Conservation (phyloP, 2,797 vertebrate genomes). For the Takifugu ocellatus region DNA sequence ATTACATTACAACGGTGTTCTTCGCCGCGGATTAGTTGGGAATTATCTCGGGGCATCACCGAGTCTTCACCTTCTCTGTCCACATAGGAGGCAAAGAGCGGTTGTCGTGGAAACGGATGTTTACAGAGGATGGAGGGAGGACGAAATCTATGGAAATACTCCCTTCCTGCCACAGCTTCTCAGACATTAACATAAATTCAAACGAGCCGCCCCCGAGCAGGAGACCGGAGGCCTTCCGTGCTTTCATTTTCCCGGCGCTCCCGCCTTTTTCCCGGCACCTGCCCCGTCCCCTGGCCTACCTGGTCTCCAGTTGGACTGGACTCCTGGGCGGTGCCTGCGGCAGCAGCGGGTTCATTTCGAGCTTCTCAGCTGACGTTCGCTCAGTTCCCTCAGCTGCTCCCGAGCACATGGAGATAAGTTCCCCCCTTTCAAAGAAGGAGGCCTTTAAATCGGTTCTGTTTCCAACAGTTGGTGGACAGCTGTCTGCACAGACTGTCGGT, state of each 20-base stretch:
- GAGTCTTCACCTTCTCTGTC: no score
- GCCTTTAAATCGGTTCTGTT: background rate
- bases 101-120: no score
- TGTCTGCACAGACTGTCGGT: slow-evolving; percentile 9
- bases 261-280: slow-evolving; percentile 12
- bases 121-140: no score
- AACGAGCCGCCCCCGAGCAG: slow-evolving; percentile 12
- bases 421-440: background rate
- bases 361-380: slow-evolving; percentile 7
- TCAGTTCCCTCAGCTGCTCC: slow-evolving; percentile 17
- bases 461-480: slow-evolving; percentile 16
- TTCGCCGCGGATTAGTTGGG: no score
- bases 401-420: slow-evolving; percentile 7
- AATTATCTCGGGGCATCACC: no score
- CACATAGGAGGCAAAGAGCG: no score
- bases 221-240: slow-evolving; percentile 1
- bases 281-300: slow-evolving; percentile 1
- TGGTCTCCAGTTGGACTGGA: slow-evolving; percentile 22
- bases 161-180: slow-evolving; percentile 8
- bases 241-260: slow-evolving; percentile 12
- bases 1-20: no score
- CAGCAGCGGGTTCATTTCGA: slow-evolving; percentile 2
- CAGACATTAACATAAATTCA: slow-evolving; percentile 55
- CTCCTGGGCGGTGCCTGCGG: slow-evolving; percentile 16
- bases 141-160: background rate